Percentiles rank a stretch among this genome's conserved stretches.
Evolutionary conservation across 2,888 invertebrate species (phyloP).

Genomic region (Ethmia dodecea): DNA sequence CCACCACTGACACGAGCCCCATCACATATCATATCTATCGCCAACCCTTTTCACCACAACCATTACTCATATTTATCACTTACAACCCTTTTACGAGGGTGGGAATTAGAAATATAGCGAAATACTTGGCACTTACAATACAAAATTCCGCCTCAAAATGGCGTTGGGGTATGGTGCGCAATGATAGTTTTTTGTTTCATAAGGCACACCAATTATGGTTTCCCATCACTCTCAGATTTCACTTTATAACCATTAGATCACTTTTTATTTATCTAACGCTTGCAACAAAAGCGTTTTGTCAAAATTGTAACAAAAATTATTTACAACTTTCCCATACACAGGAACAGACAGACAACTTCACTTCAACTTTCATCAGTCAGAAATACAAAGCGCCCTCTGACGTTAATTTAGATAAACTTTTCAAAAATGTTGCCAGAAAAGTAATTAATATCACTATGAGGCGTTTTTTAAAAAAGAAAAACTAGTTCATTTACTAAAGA

Average conservation of each 20-base stretch:
- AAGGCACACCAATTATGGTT: slow-evolving; percentile 54
- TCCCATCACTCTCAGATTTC: slow-evolving; percentile 54
- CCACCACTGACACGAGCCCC: slow-evolving; percentile 35
- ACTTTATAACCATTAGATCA: slow-evolving; percentile 47
- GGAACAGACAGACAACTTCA: slow-evolving; percentile 34
- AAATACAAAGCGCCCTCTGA: slow-evolving; percentile 17
- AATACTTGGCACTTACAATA: slow-evolving; percentile 78
- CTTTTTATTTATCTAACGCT: slow-evolving; percentile 42
- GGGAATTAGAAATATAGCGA: slow-evolving; percentile 67
- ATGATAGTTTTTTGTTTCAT: slow-evolving; percentile 76
- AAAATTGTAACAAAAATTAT: slow-evolving; percentile 61
- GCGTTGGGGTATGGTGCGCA: slow-evolving; percentile 78
- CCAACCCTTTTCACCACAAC: slow-evolving; percentile 36
- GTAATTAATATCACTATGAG: too few species aligned
- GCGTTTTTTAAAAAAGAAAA: too few species aligned
- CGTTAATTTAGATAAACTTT: slow-evolving; percentile 1
- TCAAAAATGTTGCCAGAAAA: slow-evolving; percentile 8
- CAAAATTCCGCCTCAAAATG: slow-evolving; percentile 80
- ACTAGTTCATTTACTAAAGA: too few species aligned
- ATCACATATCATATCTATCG: slow-evolving; percentile 27
- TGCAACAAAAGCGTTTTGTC: slow-evolving; percentile 33
- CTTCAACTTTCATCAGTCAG: slow-evolving; percentile 27
- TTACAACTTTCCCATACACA: slow-evolving; percentile 72
- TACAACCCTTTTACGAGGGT: slow-evolving; percentile 37
- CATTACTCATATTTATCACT: slow-evolving; percentile 35